Base-by-base conservation (phyloP, 2,113 vertebrate genomes). In the Lates calcarifer region DNA sequence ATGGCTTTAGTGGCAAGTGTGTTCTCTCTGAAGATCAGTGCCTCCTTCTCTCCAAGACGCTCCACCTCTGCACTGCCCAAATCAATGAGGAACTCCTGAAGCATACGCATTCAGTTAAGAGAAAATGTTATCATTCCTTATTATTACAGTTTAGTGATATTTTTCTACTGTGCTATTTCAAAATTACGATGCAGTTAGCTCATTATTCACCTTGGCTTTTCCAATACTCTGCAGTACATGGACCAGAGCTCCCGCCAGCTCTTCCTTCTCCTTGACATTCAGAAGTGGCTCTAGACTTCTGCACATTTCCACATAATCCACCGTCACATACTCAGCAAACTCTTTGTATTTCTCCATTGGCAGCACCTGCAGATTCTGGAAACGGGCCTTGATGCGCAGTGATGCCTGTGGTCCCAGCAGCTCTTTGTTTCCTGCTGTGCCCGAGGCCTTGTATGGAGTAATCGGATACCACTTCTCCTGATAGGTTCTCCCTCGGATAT, bases 1-100 rank as follows among this genome's bases (percentile, higher is more conserved):
- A 99, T 98, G 78, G 98, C 98, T 85, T 99, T 99, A 63, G 97
- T 98, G 82, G 97, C 96, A 87, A 99, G 82, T 0, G 97, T 98
- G 92, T 99, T 98, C 93, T 99, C 97, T 9, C 97, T 96, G 93
- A 99, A 99, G 75, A 99, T 96, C 86, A 99, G 85, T 0, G 96
- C 96, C 82, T 99, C 97, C 0, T 93, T 97, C 49, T 96, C 96
- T 1, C 96, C 97, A 2, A 96, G 95, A 28, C 97, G 97, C 2
- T 96, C 94, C 33, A 99, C 93, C 87, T 99, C 97, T 0, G 95
- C 94, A 3, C 93, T 89, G 0, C 97, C 97, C 26, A 99, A 93
- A 82, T 97, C 96, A 3, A 96, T 95, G 63, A 99, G 95, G 81
- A 99, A 96, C 0, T 96, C 96, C 98, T 99, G 74, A 53, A 70